Conservation (phyloP, 2,888 invertebrate species). For the Erannis defoliaria region DNA sequence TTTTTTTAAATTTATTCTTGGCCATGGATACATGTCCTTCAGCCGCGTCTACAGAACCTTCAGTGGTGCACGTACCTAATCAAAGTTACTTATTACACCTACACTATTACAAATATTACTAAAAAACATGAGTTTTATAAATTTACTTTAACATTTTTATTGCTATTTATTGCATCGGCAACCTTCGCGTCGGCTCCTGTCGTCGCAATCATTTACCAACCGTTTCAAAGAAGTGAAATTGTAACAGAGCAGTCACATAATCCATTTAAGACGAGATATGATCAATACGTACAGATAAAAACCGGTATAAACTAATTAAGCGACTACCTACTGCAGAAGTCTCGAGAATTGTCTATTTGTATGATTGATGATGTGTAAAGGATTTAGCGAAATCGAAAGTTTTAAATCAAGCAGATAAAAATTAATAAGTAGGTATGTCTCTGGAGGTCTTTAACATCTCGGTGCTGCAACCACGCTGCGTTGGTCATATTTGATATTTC, state of each 20-base stretch:
- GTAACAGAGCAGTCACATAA: conserved; percentile 36
- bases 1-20: no score
- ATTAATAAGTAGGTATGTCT: no score
- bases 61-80: no score
- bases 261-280: conserved; percentile 34
- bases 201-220: conserved; percentile 33
- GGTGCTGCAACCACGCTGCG: no score
- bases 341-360: conserved; percentile 19
- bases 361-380: conserved; percentile 35
- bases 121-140: no score
- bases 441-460: no score
- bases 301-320: conserved; percentile 37
- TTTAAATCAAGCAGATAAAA: neutral
- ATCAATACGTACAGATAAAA: conserved; percentile 30
- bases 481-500: no score
- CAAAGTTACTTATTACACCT: no score
- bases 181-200: conserved; percentile 20
- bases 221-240: conserved; percentile 36
- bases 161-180: conserved; percentile 6
- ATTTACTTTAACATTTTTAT: neutral
- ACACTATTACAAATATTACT: no score
- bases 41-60: no score
- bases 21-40: no score
- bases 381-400: conserved; percentile 32
- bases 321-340: conserved; percentile 23